Percentiles rank a stretch among this genome's conserved stretches.
These are phyloP conservation scores for Acrocyrtus sp. DNA, from an alignment of 2,888 invertebrate species.

Conservation along the genomic window DNA sequence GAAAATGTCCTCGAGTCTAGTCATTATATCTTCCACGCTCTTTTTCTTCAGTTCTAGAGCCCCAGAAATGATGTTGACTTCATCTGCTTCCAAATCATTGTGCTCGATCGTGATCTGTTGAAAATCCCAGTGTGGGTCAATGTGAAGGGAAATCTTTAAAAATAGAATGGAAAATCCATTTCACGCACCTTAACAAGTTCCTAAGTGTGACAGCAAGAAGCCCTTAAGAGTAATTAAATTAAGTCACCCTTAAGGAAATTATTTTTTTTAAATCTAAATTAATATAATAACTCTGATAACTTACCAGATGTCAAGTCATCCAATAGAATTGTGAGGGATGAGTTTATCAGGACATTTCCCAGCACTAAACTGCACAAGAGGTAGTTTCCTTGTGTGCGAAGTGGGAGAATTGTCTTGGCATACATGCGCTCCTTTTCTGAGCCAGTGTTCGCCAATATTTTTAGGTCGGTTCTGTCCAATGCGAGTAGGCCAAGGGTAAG, in stretches of 20 bases:
- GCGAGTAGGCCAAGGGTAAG: constrained; percentile 96
- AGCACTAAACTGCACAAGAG: constrained; percentile 81
- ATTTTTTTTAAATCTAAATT: neutral
- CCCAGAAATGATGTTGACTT: constrained; percentile 71
- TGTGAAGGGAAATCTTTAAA: neutral
- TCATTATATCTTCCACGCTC: constrained; percentile 72
- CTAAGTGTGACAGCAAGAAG: constrained; percentile 33
- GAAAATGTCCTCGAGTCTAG: constrained; percentile 71
- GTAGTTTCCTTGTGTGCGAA: constrained; percentile 94
- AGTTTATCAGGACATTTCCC: constrained; percentile 95
- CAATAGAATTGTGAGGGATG: constrained; percentile 94
- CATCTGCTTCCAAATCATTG: constrained; percentile 67
- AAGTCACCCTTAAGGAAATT: no score
- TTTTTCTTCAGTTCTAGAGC: constrained; percentile 72
- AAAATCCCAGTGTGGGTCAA: neutral
- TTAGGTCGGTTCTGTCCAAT: constrained; percentile 92
- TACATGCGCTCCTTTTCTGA: constrained; percentile 84
- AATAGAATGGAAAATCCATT: neutral
- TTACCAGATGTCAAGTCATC: constrained; percentile 88
- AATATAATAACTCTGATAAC: constrained; percentile 71
- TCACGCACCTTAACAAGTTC: neutral
- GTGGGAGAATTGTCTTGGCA: constrained; percentile 90
- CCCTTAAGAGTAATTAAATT: neutral
- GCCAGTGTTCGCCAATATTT: constrained; percentile 82
- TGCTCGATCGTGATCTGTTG: constrained; percentile 65